Conservation (phyloP, 2,113 vertebrate genomes). For the Lepus timidus region DNA sequence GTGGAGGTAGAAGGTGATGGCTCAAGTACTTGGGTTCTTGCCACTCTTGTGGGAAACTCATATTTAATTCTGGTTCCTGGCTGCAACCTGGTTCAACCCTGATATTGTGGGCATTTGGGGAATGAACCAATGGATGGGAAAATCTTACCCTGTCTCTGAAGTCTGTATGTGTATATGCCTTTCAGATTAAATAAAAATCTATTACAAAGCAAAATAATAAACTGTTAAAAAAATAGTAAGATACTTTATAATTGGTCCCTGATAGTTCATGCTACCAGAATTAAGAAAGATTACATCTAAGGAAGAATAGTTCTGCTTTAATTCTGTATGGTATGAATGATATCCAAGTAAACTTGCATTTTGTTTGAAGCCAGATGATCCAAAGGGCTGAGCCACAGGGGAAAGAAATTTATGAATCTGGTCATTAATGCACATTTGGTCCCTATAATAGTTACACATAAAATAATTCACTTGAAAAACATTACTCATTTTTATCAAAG, state of each 20-base stretch:
- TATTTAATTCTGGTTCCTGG: too few species aligned
- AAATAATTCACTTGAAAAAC: conserved; percentile 53
- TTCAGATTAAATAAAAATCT: too few species aligned
- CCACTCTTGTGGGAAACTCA: too few species aligned
- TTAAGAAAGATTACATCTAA: not conserved
- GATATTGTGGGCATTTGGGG: too few species aligned
- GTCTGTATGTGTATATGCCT: too few species aligned
- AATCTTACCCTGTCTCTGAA: too few species aligned
- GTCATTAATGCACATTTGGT: conserved; percentile 40
- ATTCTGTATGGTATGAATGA: not conserved
- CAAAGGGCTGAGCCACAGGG: not conserved
- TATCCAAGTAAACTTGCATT: conserved; percentile 15
- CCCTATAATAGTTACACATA: conserved; percentile 19
- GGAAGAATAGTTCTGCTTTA: not conserved
- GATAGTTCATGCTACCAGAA: not conserved
- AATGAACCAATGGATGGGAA: too few species aligned
- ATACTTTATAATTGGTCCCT: not conserved
- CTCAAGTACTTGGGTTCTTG: too few species aligned
- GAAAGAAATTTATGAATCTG: conserved; percentile 16
- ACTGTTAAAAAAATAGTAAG: too few species aligned
- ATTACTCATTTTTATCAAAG: conserved; percentile 56
- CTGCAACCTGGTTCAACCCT: too few species aligned
- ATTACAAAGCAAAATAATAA: too few species aligned
- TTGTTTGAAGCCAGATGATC: conserved; percentile 29
- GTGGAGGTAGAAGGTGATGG: too few species aligned